phyloP scores from a whole-genome alignment of 92 coral and sea anemone species.

The Ricordea florida region DNA sequence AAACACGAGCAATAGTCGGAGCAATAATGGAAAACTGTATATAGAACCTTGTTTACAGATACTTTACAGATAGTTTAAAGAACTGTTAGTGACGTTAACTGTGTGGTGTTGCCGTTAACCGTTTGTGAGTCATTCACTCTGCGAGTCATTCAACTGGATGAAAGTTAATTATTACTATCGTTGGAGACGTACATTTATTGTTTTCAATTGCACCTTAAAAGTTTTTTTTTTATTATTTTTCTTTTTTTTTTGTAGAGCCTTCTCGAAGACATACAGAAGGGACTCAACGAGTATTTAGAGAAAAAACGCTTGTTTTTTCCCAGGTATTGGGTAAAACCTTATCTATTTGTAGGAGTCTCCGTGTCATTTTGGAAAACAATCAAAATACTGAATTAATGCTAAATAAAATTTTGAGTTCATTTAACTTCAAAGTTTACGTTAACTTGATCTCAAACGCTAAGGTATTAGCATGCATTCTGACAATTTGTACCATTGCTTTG shows the following conservation, averaged over 20 bases:
- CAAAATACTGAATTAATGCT: too few relatives aligned
- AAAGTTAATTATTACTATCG: neutral
- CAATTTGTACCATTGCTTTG: too few relatives aligned
- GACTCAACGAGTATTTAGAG: constrained; percentile 93
- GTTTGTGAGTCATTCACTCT: too few relatives aligned
- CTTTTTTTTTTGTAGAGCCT: constrained; percentile 60
- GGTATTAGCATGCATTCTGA: too few relatives aligned
- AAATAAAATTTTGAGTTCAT: too few relatives aligned
- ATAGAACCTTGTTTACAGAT: too few relatives aligned
- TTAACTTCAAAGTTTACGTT: too few relatives aligned
- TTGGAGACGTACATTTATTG: neutral
- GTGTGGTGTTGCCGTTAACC: too few relatives aligned
- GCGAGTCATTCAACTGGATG: too few relatives aligned
- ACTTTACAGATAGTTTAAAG: too few relatives aligned
- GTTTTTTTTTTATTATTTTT: neutral
- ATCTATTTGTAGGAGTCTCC: neutral
- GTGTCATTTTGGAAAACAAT: neutral
- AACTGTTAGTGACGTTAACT: too few relatives aligned
- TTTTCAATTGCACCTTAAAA: neutral
- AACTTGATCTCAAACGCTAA: too few relatives aligned
- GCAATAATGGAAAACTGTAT: neutral
- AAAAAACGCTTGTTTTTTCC: constrained; percentile 96
- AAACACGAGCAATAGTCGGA: neutral
- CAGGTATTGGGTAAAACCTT: constrained; percentile 41
- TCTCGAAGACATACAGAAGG: constrained; percentile 92